Percentiles rank a stretch among this genome's conserved stretches.
Conservation (phyloP, 2,888 invertebrate species). For the Apamea crenata region DNA sequence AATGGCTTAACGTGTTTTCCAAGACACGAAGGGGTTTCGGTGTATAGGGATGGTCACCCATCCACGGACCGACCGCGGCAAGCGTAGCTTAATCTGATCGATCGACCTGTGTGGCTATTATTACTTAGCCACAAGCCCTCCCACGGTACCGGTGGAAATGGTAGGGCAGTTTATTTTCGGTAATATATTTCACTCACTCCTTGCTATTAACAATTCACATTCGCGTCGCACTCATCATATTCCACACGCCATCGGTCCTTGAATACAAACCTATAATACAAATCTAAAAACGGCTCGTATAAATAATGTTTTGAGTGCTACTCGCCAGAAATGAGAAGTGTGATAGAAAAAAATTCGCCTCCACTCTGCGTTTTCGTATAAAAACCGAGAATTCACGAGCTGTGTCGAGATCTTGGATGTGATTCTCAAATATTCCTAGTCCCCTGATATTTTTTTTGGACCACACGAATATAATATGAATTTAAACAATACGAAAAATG, state of each 20-base stretch:
- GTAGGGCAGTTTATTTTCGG: background rate
- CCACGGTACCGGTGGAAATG: background rate
- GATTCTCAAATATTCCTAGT: conserved; percentile 50
- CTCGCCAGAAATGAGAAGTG: conserved; percentile 70
- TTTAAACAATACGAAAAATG: background rate
- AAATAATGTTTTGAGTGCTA: conserved; percentile 64
- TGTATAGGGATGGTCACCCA: background rate
- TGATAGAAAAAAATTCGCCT: conserved; percentile 69
- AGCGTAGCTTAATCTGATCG: background rate
- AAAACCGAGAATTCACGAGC: conserved; percentile 64
- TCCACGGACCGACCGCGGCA: background rate
- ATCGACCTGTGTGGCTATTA: background rate
- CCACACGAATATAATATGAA: too few relatives aligned
- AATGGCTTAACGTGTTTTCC: background rate
- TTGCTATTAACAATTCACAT: conserved; percentile 13
- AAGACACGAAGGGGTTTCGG: background rate
- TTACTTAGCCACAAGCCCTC: background rate
- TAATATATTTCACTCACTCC: background rate
- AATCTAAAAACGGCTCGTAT: conserved; percentile 57
- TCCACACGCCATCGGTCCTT: conserved; percentile 54
- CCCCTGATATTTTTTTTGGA: background rate
- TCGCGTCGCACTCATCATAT: conserved; percentile 18
- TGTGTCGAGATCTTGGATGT: conserved; percentile 48
- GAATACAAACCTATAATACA: conserved; percentile 52
- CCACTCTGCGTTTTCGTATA: conserved; percentile 56